Conservation (phyloP, 2,888 invertebrate species). For the Lumbricus terrestris region DNA sequence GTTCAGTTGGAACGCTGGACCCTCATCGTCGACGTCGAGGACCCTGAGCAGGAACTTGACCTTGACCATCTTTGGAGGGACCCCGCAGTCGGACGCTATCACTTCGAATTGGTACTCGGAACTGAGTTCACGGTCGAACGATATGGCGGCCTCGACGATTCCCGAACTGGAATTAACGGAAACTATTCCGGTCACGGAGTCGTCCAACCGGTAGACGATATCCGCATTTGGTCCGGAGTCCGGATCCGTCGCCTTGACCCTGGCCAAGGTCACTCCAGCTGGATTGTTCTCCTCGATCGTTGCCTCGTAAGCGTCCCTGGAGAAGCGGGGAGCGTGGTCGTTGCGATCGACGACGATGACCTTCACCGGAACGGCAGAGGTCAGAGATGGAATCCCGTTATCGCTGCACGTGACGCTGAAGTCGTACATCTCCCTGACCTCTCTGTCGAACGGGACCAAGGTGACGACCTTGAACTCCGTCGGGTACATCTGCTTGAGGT, state of each 20-base stretch:
- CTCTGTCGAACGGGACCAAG: slow-evolving; percentile 60
- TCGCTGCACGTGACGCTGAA: slow-evolving; percentile 64
- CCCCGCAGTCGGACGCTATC: slow-evolving; percentile 69
- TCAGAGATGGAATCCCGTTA: slow-evolving; percentile 82
- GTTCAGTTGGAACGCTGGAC: slow-evolving; percentile 1
- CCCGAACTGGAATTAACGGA: slow-evolving; percentile 28
- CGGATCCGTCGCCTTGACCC: slow-evolving; percentile 18
- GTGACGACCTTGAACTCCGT: slow-evolving; percentile 49
- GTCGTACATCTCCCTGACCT: slow-evolving; percentile 42
- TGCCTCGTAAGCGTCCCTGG: not conserved
- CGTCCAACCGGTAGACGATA: slow-evolving; percentile 62
- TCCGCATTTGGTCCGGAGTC: slow-evolving; percentile 17
- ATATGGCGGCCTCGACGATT: slow-evolving; percentile 17
- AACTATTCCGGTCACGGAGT: not conserved
- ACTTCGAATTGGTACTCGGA: slow-evolving; percentile 60
- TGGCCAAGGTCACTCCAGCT: not conserved
- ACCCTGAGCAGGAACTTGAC: not conserved
- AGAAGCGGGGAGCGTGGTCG: slow-evolving; percentile 36
- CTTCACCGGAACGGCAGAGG: slow-evolving; percentile 43
- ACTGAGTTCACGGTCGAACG: slow-evolving; percentile 41
- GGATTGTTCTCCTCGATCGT: slow-evolving; percentile 20
- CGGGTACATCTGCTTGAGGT: slow-evolving; percentile 44
- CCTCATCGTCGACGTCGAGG: not conserved
- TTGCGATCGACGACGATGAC: slow-evolving; percentile 81
- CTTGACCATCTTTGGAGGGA: slow-evolving; percentile 68